A percentile compares a stretch with the other conserved stretches of the same genome.
These are phyloP conservation scores for Callipepla squamata DNA, from an alignment of 2,113 vertebrate species.

Conservation along the genomic window DNA sequence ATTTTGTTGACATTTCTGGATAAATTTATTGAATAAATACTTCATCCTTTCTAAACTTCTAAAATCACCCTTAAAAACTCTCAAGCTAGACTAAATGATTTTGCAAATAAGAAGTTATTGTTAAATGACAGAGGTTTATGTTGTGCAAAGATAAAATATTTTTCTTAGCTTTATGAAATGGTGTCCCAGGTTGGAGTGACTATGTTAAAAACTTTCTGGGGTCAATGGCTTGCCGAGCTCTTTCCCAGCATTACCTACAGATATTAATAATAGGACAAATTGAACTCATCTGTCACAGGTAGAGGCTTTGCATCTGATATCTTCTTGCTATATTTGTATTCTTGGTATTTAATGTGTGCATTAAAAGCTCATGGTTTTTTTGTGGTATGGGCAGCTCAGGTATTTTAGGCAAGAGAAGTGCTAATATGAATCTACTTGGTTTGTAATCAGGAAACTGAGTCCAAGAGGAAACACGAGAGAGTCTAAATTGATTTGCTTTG, in stretches of 20 bases:
- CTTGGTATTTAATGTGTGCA: not conserved
- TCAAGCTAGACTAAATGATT: not conserved
- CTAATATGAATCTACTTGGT: not conserved
- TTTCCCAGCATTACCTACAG: not conserved
- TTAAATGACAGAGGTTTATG: not conserved
- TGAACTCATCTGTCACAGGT: not conserved
- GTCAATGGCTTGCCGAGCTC: not conserved
- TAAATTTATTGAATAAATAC: not conserved
- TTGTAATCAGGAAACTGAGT: not conserved
- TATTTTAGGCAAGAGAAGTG: not conserved
- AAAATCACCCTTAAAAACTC: not conserved
- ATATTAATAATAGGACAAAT: not conserved
- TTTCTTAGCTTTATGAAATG: not conserved
- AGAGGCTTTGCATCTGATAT: not conserved
- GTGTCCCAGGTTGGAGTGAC: not conserved
- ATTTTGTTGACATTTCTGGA: not conserved
- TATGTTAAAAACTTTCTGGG: not conserved
- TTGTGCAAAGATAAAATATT: not conserved
- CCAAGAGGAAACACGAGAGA: not conserved
- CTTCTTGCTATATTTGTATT: not conserved
- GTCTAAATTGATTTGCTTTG: not conserved
- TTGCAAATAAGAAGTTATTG: not conserved
- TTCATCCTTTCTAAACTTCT: not conserved
- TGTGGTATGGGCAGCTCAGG: conserved; percentile 12
- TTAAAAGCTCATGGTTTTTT: not conserved